Evolutionary conservation across 2,888 invertebrate species (phyloP), one percentile per base, ranked within the genome.

Genomic region (Formica aserva): DNA sequence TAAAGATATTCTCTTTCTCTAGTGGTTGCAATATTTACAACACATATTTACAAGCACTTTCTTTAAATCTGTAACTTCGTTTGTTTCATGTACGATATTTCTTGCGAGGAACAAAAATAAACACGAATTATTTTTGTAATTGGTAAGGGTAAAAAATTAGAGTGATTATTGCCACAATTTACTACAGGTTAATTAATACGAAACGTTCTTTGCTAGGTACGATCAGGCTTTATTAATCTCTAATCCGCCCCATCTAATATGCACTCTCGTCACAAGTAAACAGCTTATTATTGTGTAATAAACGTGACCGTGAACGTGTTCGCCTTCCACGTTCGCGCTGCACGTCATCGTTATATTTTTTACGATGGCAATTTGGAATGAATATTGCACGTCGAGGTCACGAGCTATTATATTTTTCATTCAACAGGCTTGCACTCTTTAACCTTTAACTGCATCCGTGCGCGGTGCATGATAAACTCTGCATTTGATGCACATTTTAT

Each of bases 391-490:
- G 41, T 41, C 72, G 78, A 80, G 78, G 60, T 72, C 78, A 32
- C 45, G 22, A 60, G 71, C 18, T 35, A 78, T 78, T 78, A 72
- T 71, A 71, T 72, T 71, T 80, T 72, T 71, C 71, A 78, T 71
- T 80, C 60, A 72, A 32, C 35, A 45, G 66, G 18, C 69, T 57
- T 22, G 71, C 29, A 71, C 22, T 78, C 29, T 72, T 72, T 45
- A 71, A 80, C 60, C 72, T 72, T 78, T 71, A 72, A 45, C 45
- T 45, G 55, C 55, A 9, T 5, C n/a, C 69, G 13, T 26, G 26
- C 41, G 8, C 2, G 15, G 3, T 22, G 32, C 22, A 41, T 11
- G 45, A 57, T 18, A 45, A n/a, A 41, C 15, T n/a, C 38, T 13
- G 32, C 22, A 52, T 52, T 55, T 32, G 26, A 29, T 22, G 3